A percentile compares a stretch with the other conserved stretches of the same genome.
Conservation (phyloP, 2,888 invertebrate genomes). For the Pristionchus japonicus region DNA sequence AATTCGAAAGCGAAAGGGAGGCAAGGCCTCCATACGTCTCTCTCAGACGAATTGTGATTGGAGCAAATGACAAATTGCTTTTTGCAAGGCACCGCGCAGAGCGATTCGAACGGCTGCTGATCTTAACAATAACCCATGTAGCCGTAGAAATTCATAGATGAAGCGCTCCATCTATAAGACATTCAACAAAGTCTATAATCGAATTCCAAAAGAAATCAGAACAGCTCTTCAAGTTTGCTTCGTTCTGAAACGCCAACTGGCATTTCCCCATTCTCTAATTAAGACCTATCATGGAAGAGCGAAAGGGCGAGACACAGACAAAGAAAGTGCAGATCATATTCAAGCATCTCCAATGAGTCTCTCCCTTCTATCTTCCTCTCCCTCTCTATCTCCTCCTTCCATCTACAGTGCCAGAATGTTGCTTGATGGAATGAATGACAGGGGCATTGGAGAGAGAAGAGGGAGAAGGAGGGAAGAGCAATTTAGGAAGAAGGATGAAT, state of each 20-base stretch:
- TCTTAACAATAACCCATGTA: neutral
- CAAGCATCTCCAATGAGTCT: conserved; percentile 16
- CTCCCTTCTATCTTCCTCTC: neutral
- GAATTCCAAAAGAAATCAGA: neutral
- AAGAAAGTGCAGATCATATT: conserved; percentile 31
- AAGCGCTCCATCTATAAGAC: too few species aligned
- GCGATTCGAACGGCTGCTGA: neutral
- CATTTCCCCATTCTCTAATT: neutral
- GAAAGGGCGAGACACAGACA: neutral
- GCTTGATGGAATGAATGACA: conserved; percentile 33
- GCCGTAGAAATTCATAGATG: neutral
- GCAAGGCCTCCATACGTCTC: conserved; percentile 8
- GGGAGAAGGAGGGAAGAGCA: neutral
- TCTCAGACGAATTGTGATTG: conserved; percentile 36
- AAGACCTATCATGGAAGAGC: neutral
- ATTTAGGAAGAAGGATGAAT: conserved; percentile 22
- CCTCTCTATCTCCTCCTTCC: neutral
- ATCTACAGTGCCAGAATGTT: conserved; percentile 32
- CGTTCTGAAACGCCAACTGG: neutral
- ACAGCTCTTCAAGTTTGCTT: neutral
- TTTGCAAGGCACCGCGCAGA: neutral
- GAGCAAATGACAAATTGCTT: conserved; percentile 28
- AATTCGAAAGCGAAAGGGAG: conserved; percentile 22
- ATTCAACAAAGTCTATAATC: too few species aligned
- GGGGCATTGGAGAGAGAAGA: neutral